Conservation (phyloP, 2,113 vertebrate genomes). For the Laticauda colubrina region DNA sequence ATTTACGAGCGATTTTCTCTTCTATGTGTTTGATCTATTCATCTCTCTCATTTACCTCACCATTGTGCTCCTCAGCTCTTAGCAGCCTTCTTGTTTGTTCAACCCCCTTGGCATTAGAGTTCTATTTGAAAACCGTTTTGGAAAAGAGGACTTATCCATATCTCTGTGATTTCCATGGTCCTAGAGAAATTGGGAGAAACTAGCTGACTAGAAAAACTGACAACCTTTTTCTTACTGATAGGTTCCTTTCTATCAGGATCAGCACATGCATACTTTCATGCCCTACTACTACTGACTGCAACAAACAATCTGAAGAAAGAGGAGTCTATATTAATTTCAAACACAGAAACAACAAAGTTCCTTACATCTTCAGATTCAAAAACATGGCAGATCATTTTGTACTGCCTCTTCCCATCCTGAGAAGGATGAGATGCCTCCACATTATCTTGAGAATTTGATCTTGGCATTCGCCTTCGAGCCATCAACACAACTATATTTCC, state of each 20-base stretch:
- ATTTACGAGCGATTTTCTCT: background rate
- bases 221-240: background rate
- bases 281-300: background rate
- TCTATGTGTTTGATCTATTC: background rate
- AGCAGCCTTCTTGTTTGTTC: background rate
- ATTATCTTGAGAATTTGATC: conserved; percentile 87
- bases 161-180: background rate
- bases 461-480: conserved; percentile 89
- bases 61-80: background rate
- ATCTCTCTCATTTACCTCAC: background rate
- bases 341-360: conserved; percentile 39
- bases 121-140: background rate
- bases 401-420: conserved; percentile 91
- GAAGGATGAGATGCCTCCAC: conserved; percentile 87
- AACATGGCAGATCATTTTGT: conserved; percentile 98
- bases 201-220: background rate
- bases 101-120: background rate
- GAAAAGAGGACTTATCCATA: background rate
- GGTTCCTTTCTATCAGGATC: background rate
- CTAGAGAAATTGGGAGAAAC: background rate
- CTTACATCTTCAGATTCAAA: conserved; percentile 98
- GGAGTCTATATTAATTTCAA: background rate
- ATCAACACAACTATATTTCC: conserved; percentile 96
- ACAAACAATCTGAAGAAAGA: background rate
- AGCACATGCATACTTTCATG: background rate